These are phyloP conservation scores for Dicentrarchus labrax DNA, from an alignment of 2,113 vertebrate genomes.

Conservation along the genomic window DNA sequence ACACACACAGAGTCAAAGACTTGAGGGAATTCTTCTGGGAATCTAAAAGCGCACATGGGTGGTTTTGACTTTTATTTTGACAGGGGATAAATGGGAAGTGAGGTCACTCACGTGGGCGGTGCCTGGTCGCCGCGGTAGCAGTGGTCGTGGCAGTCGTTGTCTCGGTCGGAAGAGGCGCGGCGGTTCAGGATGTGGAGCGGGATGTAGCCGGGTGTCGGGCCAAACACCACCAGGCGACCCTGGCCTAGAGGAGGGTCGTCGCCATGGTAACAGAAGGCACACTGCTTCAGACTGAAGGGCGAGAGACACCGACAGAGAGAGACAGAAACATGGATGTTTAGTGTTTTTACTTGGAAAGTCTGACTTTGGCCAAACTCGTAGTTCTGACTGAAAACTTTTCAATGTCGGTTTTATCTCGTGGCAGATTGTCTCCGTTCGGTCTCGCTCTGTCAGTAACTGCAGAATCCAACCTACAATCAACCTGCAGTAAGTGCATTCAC, in stretches of 20 bases:
- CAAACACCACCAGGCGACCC: conserved; percentile 93
- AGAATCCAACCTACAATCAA: no score
- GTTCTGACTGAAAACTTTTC: no score
- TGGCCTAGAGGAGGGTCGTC: conserved; percentile 93
- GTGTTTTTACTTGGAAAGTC: no score
- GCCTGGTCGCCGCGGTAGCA: conserved; percentile 82
- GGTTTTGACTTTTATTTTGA: background rate
- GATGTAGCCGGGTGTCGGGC: conserved; percentile 91
- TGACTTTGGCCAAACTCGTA: no score
- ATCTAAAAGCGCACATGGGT: background rate
- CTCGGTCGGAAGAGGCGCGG: conserved; percentile 85
- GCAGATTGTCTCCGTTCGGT: no score
- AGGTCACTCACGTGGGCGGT: conserved; percentile 66
- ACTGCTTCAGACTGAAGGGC: conserved; percentile 91
- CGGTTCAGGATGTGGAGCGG: conserved; percentile 88
- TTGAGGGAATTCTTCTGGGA: background rate
- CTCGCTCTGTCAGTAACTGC: no score
- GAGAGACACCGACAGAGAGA: no score
- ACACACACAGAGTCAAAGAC: background rate
- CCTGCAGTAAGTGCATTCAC: no score
- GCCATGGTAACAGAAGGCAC: conserved; percentile 97
- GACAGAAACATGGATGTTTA: no score
- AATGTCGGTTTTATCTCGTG: no score
- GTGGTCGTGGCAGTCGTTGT: conserved; percentile 85
- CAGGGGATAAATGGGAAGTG: background rate